Conservation (phyloP, 2,888 invertebrate species). For the Pterostichus niger region DNA sequence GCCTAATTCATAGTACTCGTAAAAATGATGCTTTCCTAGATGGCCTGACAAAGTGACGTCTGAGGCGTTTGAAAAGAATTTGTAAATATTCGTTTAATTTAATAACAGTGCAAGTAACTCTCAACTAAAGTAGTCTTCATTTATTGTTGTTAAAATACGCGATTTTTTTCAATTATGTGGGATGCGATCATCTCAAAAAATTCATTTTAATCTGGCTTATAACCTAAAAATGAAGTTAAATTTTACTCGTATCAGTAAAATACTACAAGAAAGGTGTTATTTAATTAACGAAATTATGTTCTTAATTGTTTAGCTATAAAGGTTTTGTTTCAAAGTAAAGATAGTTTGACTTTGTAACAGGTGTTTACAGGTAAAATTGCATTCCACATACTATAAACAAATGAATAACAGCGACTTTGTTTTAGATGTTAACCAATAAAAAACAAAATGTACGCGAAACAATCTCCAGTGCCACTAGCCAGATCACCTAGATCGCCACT, state of each 20-base stretch:
- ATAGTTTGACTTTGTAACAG: slow-evolving; percentile 20
- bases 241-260: slow-evolving; percentile 21
- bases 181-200: neutral
- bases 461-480: slow-evolving; percentile 31
- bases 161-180: neutral
- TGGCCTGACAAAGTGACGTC: slow-evolving; percentile 63
- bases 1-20: slow-evolving; percentile 49
- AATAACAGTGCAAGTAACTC: slow-evolving; percentile 11
- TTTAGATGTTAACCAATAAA: slow-evolving; percentile 6
- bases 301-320: neutral
- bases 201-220: slow-evolving; percentile 10
- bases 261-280: neutral
- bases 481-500: slow-evolving; percentile 48
- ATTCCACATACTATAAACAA: neutral
- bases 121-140: neutral
- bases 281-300: slow-evolving; percentile 1
- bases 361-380: slow-evolving; percentile 18
- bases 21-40: slow-evolving; percentile 58
- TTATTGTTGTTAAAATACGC: neutral
- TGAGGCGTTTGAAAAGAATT: slow-evolving; percentile 51
- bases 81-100: slow-evolving; percentile 49
- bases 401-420: neutral
- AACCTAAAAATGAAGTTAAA: slow-evolving; percentile 47
- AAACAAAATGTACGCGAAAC: slow-evolving; percentile 45
- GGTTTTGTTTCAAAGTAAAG: neutral